Conservation (phyloP, 2,113 vertebrate species). For the Rhabdomys dilectus region DNA sequence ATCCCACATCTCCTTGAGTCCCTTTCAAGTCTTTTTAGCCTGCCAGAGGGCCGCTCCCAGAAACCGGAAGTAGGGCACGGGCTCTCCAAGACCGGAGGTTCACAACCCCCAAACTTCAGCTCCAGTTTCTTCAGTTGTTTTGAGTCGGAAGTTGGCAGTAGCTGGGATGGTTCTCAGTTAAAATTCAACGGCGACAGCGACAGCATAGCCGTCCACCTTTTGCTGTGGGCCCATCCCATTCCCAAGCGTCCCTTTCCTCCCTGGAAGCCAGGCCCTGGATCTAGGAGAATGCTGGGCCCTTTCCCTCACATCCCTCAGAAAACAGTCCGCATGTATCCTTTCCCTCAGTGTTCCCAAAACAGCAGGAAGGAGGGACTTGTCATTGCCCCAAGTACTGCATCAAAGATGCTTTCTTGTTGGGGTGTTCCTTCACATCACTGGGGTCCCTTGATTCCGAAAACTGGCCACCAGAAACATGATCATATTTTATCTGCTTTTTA, state of each 20-base stretch:
- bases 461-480: background rate
- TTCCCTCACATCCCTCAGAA: background rate
- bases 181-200: background rate
- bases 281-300: background rate
- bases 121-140: background rate
- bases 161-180: background rate
- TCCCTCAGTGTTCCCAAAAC: background rate
- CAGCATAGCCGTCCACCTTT: background rate
- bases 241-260: background rate
- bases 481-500: background rate
- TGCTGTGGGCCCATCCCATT: background rate
- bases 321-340: background rate
- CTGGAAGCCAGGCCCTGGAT: background rate
- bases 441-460: background rate
- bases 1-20: accelerated
- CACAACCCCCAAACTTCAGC: background rate
- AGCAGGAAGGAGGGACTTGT: background rate
- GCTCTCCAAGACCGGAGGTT: background rate
- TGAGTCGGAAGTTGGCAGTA: background rate
- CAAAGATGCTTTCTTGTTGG: background rate
- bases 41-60: background rate
- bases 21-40: background rate
- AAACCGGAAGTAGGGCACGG: background rate
- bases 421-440: background rate
- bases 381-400: background rate